phyloP scores from a whole-genome alignment of 2,797 vertebrate species.

The Gymnopithys bicolor region DNA sequence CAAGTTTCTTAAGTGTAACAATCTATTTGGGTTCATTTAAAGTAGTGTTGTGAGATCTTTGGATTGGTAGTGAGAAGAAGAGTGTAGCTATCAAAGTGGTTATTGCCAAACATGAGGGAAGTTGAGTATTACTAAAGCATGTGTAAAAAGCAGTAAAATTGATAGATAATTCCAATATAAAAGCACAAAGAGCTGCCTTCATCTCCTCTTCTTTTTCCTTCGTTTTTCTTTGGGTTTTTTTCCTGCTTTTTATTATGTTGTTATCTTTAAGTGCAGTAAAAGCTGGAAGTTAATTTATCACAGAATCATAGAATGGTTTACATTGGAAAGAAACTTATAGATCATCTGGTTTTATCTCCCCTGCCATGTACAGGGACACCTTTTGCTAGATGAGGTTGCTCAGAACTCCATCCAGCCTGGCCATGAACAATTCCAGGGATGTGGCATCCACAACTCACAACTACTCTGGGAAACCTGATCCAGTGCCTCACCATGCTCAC shows the following conservation, averaged over 20 bases:
- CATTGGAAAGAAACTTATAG: not conserved
- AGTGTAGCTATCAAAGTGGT: not conserved
- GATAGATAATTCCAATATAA: not conserved
- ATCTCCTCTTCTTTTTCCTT: not conserved
- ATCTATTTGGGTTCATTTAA: not conserved
- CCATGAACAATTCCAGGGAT: not conserved
- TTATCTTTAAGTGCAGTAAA: not conserved
- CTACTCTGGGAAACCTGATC: not conserved
- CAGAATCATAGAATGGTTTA: not conserved
- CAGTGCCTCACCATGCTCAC: not conserved
- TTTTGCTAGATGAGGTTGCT: not conserved
- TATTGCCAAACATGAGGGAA: not conserved
- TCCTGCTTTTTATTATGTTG: not conserved
- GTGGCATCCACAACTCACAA: not conserved
- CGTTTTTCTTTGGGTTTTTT: not conserved
- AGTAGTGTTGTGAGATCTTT: not conserved
- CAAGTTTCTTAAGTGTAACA: not conserved
- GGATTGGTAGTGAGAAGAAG: not conserved
- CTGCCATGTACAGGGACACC: not conserved
- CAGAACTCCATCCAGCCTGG: not conserved
- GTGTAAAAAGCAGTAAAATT: not conserved
- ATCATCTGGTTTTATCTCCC: accelerated
- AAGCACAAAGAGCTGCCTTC: not conserved
- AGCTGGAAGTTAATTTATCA: not conserved
- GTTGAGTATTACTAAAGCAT: not conserved